Evolutionary conservation across 2,888 invertebrate species (phyloP), one percentile per base, ranked within the genome.

Genomic region (Drosophila birchii): DNA sequence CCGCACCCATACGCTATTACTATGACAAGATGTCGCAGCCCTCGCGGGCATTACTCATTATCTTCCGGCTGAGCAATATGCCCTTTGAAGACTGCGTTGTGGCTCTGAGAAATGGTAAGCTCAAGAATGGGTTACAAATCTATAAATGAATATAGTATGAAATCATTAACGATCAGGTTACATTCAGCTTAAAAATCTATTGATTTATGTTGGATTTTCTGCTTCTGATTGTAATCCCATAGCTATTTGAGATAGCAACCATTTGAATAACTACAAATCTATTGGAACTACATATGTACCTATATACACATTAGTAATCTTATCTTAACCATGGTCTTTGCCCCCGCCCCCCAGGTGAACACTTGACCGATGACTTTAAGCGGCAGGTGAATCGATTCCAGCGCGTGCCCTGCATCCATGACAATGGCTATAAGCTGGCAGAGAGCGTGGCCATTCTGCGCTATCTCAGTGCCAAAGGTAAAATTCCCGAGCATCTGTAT

Each of bases 21-120:
- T 95, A 93, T 78, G 96, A 96, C 92, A 92, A 96, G 20, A 93
- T 96, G 93, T 96, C 96, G 0, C 96, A 96, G 91, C 96, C 96
- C 1, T 95, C 95, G 8, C 94, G 96, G 87, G 95, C 96, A 12
- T 83, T 96, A 39, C 95, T 94, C 72, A 95, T 96, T 78, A 94
- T 96, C 87, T 91, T 97, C 45, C 96, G 95, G 84, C 89, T 92
- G 23, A 93, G 94, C 54, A 94, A 94, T 62, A 94, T 94, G 83
- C 94, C 95, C 49, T 96, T 95, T 91, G 94, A 95, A 87, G 91
- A 93, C 3, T 94, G 94, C 82, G 91, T 93, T 64, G 93, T 96
- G 26, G 94, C 95, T 77, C 91, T 96, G 73, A 92, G 94, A 38
- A 94, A 94, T 93, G 95, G 96, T 94, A 77, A 34, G 67, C 29